These are phyloP conservation scores for Caenorhabditis afra DNA, from an alignment of 2,888 invertebrate species.

Conservation along the genomic window DNA sequence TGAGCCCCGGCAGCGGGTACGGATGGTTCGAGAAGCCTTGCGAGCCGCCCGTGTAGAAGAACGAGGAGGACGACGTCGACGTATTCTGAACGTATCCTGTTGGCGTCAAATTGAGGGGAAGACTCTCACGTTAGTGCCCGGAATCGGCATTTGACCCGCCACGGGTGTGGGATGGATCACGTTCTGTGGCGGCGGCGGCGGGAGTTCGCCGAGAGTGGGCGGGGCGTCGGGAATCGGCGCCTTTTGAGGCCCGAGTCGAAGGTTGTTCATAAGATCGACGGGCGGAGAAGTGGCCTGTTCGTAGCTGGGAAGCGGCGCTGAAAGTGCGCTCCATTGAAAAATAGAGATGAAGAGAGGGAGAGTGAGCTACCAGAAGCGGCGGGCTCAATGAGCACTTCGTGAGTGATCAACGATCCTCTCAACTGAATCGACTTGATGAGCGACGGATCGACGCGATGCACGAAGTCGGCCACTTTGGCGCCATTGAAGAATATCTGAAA, in stretches of 20 bases:
- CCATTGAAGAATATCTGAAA: conserved; percentile 48
- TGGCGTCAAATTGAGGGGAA: not conserved
- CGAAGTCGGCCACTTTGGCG: conserved; percentile 49
- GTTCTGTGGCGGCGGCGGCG: conserved; percentile 37
- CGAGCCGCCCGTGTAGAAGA: conserved; percentile 43
- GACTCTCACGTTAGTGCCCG: not conserved
- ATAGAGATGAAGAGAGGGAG: no score
- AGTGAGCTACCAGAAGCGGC: not conserved
- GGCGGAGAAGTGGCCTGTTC: conserved; percentile 55
- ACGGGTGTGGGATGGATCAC: conserved; percentile 18
- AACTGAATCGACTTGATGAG: conserved; percentile 24
- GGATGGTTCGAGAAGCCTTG: conserved; percentile 58
- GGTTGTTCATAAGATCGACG: conserved; percentile 28
- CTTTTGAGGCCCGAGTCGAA: conserved; percentile 21
- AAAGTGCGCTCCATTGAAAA: not conserved
- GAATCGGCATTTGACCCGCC: conserved; percentile 6
- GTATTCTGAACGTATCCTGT: conserved; percentile 6
- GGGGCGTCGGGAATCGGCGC: not conserved
- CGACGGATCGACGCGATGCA: conserved; percentile 47
- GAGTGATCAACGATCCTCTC: conserved; percentile 47
- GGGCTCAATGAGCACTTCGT: conserved; percentile 50
- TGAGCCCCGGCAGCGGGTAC: conserved; percentile 48
- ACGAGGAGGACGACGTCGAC: conserved; percentile 32
- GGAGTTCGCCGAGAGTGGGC: not conserved
- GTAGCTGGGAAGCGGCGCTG: conserved; percentile 38